These are phyloP conservation scores for Campylomormyrus numenius DNA, from an alignment of 2,113 vertebrate genomes.

Conservation along the genomic window DNA sequence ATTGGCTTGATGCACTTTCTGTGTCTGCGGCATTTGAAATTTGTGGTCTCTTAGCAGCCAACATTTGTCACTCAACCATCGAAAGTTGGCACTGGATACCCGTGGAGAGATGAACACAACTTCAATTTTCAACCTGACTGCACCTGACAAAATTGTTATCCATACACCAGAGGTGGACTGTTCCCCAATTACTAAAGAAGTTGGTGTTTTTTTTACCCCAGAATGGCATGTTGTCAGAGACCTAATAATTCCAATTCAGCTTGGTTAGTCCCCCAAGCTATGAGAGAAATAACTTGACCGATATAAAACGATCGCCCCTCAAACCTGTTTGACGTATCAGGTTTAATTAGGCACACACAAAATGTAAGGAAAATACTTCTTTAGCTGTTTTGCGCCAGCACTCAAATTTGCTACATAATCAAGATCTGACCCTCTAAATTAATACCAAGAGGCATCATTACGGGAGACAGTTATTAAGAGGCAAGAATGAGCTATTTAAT, in stretches of 20 bases:
- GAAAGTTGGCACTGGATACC: neutral
- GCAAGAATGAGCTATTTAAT: neutral
- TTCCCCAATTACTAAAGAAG: neutral
- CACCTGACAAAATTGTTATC: constrained; percentile 9
- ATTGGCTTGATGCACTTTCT: neutral
- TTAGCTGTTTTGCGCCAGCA: neutral
- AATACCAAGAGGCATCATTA: neutral
- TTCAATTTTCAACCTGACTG: constrained; percentile 15
- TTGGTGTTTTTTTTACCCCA: neutral
- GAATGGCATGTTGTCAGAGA: neutral
- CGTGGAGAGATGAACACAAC: constrained; percentile 1
- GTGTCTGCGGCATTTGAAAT: neutral
- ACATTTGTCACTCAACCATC: neutral
- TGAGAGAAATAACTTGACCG: neutral
- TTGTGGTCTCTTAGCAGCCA: neutral
- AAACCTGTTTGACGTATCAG: neutral
- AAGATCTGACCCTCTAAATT: neutral
- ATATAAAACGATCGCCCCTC: neutral
- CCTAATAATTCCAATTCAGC: neutral
- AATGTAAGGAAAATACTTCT: neutral
- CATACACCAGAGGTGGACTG: neutral
- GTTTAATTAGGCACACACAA: neutral
- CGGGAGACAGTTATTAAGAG: neutral
- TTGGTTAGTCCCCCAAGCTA: neutral
- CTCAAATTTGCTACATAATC: neutral